phyloP scores from a whole-genome alignment of 1,140 invertebrate genomes.

The Drosophila lacteicornis region DNA sequence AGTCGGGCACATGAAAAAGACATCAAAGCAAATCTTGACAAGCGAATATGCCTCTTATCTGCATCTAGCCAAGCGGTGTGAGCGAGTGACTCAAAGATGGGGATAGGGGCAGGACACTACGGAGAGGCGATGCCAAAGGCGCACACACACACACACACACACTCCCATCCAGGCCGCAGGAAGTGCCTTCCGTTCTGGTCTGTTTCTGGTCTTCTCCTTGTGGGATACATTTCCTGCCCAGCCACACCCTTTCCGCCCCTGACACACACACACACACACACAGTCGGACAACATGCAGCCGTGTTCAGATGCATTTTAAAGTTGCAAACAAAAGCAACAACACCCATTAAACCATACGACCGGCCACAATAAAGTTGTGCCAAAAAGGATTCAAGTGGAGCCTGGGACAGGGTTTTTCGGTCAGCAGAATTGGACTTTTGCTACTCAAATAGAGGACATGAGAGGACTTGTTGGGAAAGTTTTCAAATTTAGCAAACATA shows the following conservation, averaged over 20 bases:
- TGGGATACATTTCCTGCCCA: slow-evolving; percentile 71
- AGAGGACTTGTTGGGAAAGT: slow-evolving; percentile 29
- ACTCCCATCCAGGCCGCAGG: slow-evolving; percentile 31
- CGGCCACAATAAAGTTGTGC: slow-evolving; percentile 61
- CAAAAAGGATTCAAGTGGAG: slow-evolving; percentile 31
- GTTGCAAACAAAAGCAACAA: slow-evolving; percentile 53
- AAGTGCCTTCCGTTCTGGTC: slow-evolving; percentile 55
- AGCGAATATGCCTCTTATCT: slow-evolving; percentile 75
- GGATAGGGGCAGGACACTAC: slow-evolving; percentile 10
- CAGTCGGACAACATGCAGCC: slow-evolving; percentile 24
- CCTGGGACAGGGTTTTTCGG: slow-evolving; percentile 33
- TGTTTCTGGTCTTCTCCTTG: slow-evolving; percentile 55
- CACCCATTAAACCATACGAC: slow-evolving; percentile 28
- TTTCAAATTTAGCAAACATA: slow-evolving; percentile 35
- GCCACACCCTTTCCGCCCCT: slow-evolving; percentile 12
- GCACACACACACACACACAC: slow-evolving; percentile 7
- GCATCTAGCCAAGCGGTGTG: slow-evolving; percentile 53
- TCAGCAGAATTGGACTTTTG: slow-evolving; percentile 45
- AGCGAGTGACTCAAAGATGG: background rate
- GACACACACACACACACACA: background rate
- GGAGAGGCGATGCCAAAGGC: slow-evolving; percentile 13
- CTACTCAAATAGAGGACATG: slow-evolving; percentile 32
- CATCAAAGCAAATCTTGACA: slow-evolving; percentile 82
- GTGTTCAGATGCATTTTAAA: slow-evolving; percentile 71
- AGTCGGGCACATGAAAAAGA: slow-evolving; percentile 79